Percentiles rank a stretch among this genome's conserved stretches.
Evolutionary conservation across 2,888 invertebrate genomes (phyloP).

Genomic region (Meiosimyza decipiens): DNA sequence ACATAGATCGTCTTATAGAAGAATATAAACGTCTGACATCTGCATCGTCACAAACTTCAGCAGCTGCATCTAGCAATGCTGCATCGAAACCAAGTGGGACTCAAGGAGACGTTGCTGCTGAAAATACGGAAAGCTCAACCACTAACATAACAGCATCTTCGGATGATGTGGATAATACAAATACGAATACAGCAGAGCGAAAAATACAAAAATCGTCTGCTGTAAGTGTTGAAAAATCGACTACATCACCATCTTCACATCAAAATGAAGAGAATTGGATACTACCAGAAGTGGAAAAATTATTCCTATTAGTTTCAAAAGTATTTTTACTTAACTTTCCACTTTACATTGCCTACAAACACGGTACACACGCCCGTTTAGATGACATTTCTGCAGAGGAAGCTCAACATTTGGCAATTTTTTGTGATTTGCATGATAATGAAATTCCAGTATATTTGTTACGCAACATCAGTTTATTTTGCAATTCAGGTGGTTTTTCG

Average conservation of each 20-base stretch:
- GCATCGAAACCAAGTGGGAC: background rate
- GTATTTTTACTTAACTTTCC: constrained; percentile 91
- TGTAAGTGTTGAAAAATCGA: constrained; percentile 9
- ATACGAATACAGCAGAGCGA: background rate
- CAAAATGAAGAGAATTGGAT: constrained; percentile 73
- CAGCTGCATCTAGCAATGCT: constrained; percentile 25
- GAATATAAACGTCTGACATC: constrained; percentile 64
- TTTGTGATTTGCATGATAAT: constrained; percentile 93
- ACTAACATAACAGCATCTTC: background rate
- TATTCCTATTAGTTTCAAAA: constrained; percentile 89
- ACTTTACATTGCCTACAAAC: constrained; percentile 87
- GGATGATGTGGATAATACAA: background rate
- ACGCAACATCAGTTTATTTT: constrained; percentile 92
- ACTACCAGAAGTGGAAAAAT: constrained; percentile 86
- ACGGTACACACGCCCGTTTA: constrained; percentile 81
- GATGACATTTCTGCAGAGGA: constrained; percentile 89
- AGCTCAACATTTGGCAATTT: constrained; percentile 69
- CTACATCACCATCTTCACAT: constrained; percentile 45
- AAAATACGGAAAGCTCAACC: constrained; percentile 23
- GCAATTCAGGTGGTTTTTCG: constrained; percentile 89
- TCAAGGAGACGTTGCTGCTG: background rate
- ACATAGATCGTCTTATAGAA: constrained; percentile 72
- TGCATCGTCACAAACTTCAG: constrained; percentile 37
- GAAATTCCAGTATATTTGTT: constrained; percentile 91
- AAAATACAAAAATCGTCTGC: constrained; percentile 12